Base-by-base conservation (phyloP, 2,888 invertebrate species). In the Harpagoxenus sublaevis region DNA sequence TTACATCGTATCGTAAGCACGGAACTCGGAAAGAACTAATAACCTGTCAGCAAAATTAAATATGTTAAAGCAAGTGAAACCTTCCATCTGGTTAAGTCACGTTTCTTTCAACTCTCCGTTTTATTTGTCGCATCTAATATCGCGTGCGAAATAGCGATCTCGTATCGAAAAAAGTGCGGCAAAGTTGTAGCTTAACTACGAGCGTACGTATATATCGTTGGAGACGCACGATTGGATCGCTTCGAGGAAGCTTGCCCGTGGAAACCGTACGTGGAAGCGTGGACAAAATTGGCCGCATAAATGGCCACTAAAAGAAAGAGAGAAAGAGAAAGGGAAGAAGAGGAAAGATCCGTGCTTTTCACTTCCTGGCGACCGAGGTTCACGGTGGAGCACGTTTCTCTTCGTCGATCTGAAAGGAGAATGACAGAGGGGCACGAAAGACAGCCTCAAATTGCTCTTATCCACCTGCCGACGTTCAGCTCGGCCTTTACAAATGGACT, bases 401-500 rank as follows among this genome's bases (percentile, higher is more conserved):
- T 78, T 84, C 79, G 84, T 84, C 84, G 68, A 35, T 31, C 57
- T 68, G 79, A 60, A 71, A 60, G 73, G 75, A 84, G 81, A 78
- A 65, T 70, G 70, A 88, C 79, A 83, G 63, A 68, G 55, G 31
- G 81, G 70, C 42, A 77, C 51, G 71, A 81, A 86, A 86, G 82
- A 82, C 83, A 73, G 78, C 63, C 71, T 82, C 78, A 89, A 89
- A 88, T 85, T 87, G 85, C 87, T 82, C 71, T 86, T 87, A 86
- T 86, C 86, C 77, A 86, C 78, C 83, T 86, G 83, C 51, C 70
- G 74, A 57, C 74, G 39, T 83, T 85, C 57, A 68, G 74, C 78
- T 84, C 83, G 66, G 60, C 73, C 85, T 66, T 87, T 86, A 87
- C 87, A 86, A 90, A 88, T 89, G 78, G 84, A 88, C 85, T 83